Conservation (phyloP, 2,113 vertebrate genomes). For the Cephalopterus ornatus region DNA sequence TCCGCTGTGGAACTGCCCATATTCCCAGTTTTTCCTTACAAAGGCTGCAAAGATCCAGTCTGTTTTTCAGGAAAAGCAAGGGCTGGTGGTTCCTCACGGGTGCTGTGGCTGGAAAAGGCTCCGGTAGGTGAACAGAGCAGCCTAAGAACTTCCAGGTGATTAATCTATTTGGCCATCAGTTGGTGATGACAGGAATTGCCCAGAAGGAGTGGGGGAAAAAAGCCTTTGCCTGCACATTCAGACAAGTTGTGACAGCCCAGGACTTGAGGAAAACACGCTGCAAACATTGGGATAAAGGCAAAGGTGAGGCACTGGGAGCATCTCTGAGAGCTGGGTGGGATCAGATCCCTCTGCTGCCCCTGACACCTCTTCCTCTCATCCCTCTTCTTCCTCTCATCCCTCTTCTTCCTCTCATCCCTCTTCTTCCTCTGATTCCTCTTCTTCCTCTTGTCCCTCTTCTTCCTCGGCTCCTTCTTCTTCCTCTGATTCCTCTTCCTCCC, state of each 20-base stretch:
- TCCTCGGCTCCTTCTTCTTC: background rate
- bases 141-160: background rate
- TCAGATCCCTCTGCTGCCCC: background rate
- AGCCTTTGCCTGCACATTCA: background rate
- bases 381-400: background rate
- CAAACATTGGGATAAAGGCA: accelerated
- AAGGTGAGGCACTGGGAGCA: background rate
- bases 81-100: background rate
- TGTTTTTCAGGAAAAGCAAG: background rate
- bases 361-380: background rate
- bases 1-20: background rate
- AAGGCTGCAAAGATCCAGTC: background rate
- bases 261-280: background rate
- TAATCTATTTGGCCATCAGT: background rate
- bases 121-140: background rate
- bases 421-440: background rate
- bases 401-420: background rate
- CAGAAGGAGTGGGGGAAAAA: background rate
- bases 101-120: background rate
- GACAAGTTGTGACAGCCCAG: background rate
- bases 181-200: background rate
- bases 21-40: background rate
- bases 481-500: background rate
- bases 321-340: background rate
- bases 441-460: background rate